Base-by-base conservation (phyloP, 2,113 vertebrate species). In the Dolichotis patagonum region DNA sequence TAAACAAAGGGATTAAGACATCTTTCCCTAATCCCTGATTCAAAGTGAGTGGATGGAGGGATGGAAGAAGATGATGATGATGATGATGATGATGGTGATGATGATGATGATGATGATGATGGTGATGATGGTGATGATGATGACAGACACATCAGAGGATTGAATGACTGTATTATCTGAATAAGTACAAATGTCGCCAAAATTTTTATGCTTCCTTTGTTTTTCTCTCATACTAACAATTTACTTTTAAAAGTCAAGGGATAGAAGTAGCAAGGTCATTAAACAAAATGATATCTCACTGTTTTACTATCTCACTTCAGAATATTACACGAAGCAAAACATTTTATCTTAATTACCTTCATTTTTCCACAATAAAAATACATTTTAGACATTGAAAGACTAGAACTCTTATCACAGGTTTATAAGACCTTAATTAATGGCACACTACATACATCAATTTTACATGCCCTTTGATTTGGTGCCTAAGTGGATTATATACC, bases 281-380 rank as follows among this genome's bases (percentile, higher is more conserved):
- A 62, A 94, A 67, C 7, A 90, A 90, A 87, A 84, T 82, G 56
- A 83, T 41, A 77, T 75, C 28, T 90, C 11, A 85, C 71, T 80
- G 38, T 85, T 19, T 92, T 12, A 78, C 7, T 95, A 86, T 78
- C 30, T 86, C 6, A 92, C 62, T 75, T 54, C 43, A 95, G 26
- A 88, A 94, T 54, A 41, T 17, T 80, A 49, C 63, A 90, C 71
- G 8, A 75, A 56, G 43, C 11, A 94, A 97, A 92, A 80, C 60
- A 24, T 69, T 56, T 24, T 69, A 71, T 30, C 38, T 49, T 60
- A 87, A 81, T 43, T 67, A 46, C 49, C 56, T 69, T 28, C 3
- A 90, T 78, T 85, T 90, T 94, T 63, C 54, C 26, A 91, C 62
- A 87, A 62, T 8, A 84, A 2, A 95, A 88, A 86, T 52, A 80